phyloP scores from a whole-genome alignment of 2,113 vertebrate species.

The Notothenia rossii region DNA sequence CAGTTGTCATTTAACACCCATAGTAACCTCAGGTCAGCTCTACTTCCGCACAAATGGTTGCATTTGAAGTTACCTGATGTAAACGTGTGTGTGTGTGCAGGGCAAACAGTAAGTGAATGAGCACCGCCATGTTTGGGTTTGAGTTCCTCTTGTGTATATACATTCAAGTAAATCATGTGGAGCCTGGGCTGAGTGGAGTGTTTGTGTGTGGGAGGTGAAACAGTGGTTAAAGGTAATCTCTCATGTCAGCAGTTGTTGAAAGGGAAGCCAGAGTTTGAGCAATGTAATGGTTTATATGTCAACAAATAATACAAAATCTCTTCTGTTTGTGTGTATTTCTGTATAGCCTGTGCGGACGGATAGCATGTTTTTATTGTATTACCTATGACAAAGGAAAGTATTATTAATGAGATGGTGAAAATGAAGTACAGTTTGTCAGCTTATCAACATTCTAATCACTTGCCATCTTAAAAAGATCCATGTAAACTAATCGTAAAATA shows the following conservation, averaged over 20 bases:
- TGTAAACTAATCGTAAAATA: slow-evolving; percentile 46
- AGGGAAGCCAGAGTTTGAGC: slow-evolving; percentile 32
- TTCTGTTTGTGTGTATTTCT: slow-evolving; percentile 34
- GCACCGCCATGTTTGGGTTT: slow-evolving; percentile 46
- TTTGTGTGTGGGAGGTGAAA: slow-evolving; percentile 34
- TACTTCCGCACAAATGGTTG: slow-evolving; percentile 14
- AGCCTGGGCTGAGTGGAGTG: slow-evolving; percentile 32
- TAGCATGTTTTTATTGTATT: background rate
- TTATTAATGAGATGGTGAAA: slow-evolving; percentile 42
- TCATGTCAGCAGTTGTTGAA: slow-evolving; percentile 59
- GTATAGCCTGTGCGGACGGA: slow-evolving; percentile 16
- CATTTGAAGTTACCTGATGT: slow-evolving; percentile 26
- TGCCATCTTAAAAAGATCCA: slow-evolving; percentile 29
- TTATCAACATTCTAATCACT: slow-evolving; percentile 20
- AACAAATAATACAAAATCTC: slow-evolving; percentile 51
- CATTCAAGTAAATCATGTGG: slow-evolving; percentile 55
- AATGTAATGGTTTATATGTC: slow-evolving; percentile 54
- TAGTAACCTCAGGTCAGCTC: slow-evolving; percentile 41
- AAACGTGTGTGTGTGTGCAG: background rate
- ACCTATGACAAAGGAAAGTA: slow-evolving; percentile 16
- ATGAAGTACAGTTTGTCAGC: slow-evolving; percentile 17
- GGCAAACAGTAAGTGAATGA: background rate
- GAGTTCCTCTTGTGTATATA: slow-evolving; percentile 49
- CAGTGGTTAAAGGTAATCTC: slow-evolving; percentile 33
- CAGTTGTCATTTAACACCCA: slow-evolving; percentile 53